phyloP scores from a whole-genome alignment of 2,888 invertebrate genomes.

The Pegoplata infirma region DNA sequence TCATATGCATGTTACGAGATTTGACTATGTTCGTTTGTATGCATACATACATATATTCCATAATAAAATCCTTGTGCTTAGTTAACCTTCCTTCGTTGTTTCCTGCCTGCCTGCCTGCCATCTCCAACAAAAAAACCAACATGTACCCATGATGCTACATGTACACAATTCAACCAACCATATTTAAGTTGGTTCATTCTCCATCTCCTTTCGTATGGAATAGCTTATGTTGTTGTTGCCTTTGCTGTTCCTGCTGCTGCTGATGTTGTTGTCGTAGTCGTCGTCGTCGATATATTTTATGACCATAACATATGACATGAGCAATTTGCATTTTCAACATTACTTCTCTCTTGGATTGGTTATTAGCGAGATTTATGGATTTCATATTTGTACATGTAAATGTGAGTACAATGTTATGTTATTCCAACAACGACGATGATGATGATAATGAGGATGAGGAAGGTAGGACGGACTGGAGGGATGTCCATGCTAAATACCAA shows the following conservation, averaged over 20 bases:
- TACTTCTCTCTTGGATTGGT: constrained; percentile 74
- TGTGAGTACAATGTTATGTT: constrained; percentile 55
- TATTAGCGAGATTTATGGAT: constrained; percentile 78
- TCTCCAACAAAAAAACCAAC: not conserved
- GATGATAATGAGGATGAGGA: constrained; percentile 23
- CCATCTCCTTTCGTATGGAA: not conserved
- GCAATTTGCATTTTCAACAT: constrained; percentile 78
- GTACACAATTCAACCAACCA: constrained; percentile 44
- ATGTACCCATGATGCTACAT: constrained; percentile 46
- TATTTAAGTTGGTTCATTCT: constrained; percentile 40
- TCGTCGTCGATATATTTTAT: constrained; percentile 64
- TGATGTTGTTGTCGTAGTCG: constrained; percentile 14
- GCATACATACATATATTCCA: not conserved
- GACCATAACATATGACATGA: constrained; percentile 72
- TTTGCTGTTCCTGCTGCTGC: constrained; percentile 1
- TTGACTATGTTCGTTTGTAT: constrained; percentile 42
- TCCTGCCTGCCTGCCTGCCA: constrained; percentile 28
- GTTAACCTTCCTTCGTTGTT: constrained; percentile 40
- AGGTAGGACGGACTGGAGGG: not conserved
- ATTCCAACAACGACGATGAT: constrained; percentile 39
- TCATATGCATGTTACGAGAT: constrained; percentile 60
- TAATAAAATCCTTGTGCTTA: constrained; percentile 45
- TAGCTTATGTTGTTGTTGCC: not conserved
- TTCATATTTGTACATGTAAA: constrained; percentile 73
- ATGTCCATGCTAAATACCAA: constrained; percentile 27